A percentile compares a stretch with the other conserved stretches of the same genome.
These are phyloP conservation scores for Temnothorax longispinosus DNA, from an alignment of 1,140 invertebrate species.

Conservation along the genomic window DNA sequence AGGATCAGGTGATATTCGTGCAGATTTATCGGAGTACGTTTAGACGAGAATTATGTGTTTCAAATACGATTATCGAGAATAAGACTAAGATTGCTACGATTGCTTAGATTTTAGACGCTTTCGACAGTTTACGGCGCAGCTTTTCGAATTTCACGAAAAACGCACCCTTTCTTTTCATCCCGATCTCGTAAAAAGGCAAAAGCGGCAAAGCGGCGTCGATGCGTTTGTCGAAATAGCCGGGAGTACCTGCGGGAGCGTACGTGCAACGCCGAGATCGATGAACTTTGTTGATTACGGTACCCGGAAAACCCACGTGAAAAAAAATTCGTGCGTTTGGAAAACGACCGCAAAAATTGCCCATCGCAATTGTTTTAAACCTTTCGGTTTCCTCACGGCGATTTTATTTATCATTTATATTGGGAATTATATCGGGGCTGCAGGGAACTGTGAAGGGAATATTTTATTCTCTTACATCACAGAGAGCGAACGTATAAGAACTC, in stretches of 20 bases:
- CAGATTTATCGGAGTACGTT: conserved; percentile 36
- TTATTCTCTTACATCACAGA: background rate
- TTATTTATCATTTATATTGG: background rate
- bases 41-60: conserved; percentile 36
- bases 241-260: background rate
- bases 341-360: background rate
- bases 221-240: background rate
- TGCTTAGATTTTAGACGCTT: conserved; percentile 46
- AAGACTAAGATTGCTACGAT: conserved; percentile 36
- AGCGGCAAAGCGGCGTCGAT: background rate
- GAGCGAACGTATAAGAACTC: background rate
- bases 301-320: too few species aligned
- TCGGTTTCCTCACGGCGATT: background rate
- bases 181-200: background rate
- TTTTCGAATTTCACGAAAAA: background rate
- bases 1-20: conserved; percentile 6
- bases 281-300: conserved; percentile 26
- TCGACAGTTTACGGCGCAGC: background rate
- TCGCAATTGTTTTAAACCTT: background rate
- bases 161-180: background rate
- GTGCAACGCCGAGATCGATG: background rate
- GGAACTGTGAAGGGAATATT: background rate
- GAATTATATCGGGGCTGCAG: background rate
- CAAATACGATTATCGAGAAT: conserved; percentile 32
- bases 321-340: background rate